Base-by-base conservation (phyloP, 2,797 vertebrate species). In the Notolepis coatsorum region DNA sequence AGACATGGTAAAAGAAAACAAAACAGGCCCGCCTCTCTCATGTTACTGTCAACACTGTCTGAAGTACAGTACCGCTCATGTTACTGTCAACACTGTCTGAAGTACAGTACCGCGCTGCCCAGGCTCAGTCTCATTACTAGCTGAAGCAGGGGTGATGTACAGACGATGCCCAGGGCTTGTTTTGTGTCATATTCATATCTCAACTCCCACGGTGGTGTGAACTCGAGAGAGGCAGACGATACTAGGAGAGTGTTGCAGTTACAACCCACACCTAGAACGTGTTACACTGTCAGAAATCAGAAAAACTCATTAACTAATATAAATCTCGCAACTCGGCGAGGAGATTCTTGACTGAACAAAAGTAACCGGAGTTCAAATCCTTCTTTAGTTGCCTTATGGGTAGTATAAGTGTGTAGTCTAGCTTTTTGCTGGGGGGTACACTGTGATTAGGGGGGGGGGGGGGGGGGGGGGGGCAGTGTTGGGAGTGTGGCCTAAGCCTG, bases 241-340 rank as follows among this genome's bases (percentile, higher is more conserved):
- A 41, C 21, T 56, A 37, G 21, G 24, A 63, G 41, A 60, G 59
- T 24, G 35, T 37, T 48, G 20, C 2, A 37, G 52, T 49, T 67
- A 45, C 41, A 55, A 20, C 52, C 73, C 12, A 15, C 33, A 65
- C 55, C 61, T 47, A 77, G 30, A 15, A n/a, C 17, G 20, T 51
- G 30, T 81, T 77, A 84, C 70, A 65, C 63, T 45, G 58, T 79
- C 63, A 66, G 62, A 74, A 71, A 78, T 62, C 66, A 75, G 64
- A 75, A 84, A 78, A 81, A 77, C 68, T 67, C 65, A 46, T 50
- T 5, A 15, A 31, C 52, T 55, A 47, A 73, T 72, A 65, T 52
- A 62, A 73, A 68, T 71, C 61, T 63, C 10, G 5, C 61, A 58
- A 49, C 58, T 65, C 61, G 27, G 7, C 25, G 47, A 51, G n/a